Percentiles rank a stretch among this genome's conserved stretches.
phyloP scores from a whole-genome alignment of 2,888 invertebrate genomes.

The Empis livida region DNA sequence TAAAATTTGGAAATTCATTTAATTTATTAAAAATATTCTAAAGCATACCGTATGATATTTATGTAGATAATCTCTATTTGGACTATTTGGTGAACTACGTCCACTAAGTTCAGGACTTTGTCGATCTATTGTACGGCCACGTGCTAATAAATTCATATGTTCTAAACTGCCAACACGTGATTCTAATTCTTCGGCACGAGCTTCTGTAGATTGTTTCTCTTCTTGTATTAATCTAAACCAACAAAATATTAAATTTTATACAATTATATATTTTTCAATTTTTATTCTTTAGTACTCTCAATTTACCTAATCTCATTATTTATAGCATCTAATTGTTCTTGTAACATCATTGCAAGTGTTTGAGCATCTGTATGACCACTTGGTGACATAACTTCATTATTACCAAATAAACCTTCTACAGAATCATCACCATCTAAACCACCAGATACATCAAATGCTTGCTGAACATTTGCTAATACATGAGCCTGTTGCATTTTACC shows the following conservation, averaged over 20 bases:
- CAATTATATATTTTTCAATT: not conserved
- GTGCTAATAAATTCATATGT: conserved; percentile 74
- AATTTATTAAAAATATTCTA: too few species aligned
- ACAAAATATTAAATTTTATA: not conserved
- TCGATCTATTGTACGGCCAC: conserved; percentile 54
- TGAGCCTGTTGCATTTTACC: conserved; percentile 89
- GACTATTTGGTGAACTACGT: conserved; percentile 76
- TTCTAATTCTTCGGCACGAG: conserved; percentile 93
- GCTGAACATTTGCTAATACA: conserved; percentile 81
- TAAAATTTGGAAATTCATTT: not conserved
- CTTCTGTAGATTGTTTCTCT: conserved; percentile 94
- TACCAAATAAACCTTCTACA: conserved; percentile 62
- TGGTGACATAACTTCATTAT: conserved; percentile 59
- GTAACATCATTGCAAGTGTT: conserved; percentile 94
- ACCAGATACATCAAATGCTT: conserved; percentile 79
- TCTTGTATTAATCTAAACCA: conserved; percentile 62
- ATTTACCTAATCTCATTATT: conserved; percentile 82
- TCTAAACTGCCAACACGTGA: conserved; percentile 90
- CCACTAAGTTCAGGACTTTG: conserved; percentile 81
- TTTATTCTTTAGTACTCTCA: not conserved
- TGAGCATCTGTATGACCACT: conserved; percentile 83
- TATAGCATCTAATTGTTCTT: conserved; percentile 98
- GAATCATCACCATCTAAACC: conserved; percentile 76
- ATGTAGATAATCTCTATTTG: conserved; percentile 72
- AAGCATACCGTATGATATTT: conserved; percentile 95